Percentiles rank a stretch among this genome's conserved stretches.
Evolutionary conservation across 2,888 invertebrate species (phyloP).

Genomic region (Polyploca ridens): DNA sequence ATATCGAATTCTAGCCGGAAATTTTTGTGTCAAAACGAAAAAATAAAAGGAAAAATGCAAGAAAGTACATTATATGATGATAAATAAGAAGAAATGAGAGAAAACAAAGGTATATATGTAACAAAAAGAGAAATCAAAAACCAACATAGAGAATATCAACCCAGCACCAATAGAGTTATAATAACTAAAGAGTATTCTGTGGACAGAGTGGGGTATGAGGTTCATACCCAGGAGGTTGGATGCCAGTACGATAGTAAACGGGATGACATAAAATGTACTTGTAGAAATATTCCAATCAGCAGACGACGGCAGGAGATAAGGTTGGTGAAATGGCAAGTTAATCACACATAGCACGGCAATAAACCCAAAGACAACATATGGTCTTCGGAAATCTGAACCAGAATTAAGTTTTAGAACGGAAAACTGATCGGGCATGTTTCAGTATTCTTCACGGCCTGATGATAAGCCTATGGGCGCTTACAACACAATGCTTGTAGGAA

Average conservation of each 20-base stretch:
- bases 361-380: no score
- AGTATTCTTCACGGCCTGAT: no score
- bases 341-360: no score
- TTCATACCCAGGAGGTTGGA: slow-evolving; percentile 40
- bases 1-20: background rate
- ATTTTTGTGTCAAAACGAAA: slow-evolving; percentile 18
- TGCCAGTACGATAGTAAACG: slow-evolving; percentile 54
- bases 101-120: slow-evolving; percentile 54
- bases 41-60: slow-evolving; percentile 23
- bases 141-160: slow-evolving; percentile 27
- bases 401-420: no score
- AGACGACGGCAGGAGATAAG: slow-evolving; percentile 34
- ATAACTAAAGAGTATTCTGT: slow-evolving; percentile 22
- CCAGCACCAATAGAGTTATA: slow-evolving; percentile 27
- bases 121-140: slow-evolving; percentile 40
- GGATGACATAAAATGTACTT: slow-evolving; percentile 46
- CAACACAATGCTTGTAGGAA: no score
- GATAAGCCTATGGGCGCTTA: no score
- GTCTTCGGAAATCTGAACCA: no score
- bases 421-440: no score
- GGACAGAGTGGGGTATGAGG: slow-evolving; percentile 24
- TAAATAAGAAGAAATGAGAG: slow-evolving; percentile 63
- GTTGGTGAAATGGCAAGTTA: background rate
- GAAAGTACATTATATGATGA: slow-evolving; percentile 49
- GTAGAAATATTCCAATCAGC: slow-evolving; percentile 32